A percentile compares a stretch with the other conserved stretches of the same genome.
Evolutionary conservation across 1,140 invertebrate genomes (phyloP).

Genomic region (Dolichoris vasculosae): DNA sequence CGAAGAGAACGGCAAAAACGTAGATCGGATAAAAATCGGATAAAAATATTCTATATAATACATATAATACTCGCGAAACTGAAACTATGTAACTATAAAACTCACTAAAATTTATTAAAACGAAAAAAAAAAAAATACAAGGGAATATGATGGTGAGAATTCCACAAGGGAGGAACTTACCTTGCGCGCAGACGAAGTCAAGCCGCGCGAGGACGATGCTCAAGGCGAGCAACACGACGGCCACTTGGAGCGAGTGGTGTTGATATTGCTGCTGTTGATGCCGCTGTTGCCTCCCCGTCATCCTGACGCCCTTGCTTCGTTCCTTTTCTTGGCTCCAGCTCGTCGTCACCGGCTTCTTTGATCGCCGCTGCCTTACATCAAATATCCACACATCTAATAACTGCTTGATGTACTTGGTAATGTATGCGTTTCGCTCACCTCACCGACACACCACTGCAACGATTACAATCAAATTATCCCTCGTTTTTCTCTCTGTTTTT

Average conservation of each 20-base stretch:
- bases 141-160: neutral
- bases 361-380: neutral
- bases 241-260: conserved; percentile 56
- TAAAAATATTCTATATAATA: too few relatives aligned
- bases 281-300: neutral
- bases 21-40: neutral
- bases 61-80: neutral
- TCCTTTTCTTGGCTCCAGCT: conserved; percentile 57
- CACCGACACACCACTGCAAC: neutral
- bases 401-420: conserved; percentile 31
- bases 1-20: neutral
- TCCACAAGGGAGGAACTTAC: conserved; percentile 59
- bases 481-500: too few relatives aligned
- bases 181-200: conserved; percentile 68
- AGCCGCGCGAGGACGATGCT: conserved; percentile 63
- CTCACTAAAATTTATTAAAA: neutral
- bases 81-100: neutral
- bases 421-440: conserved; percentile 16
- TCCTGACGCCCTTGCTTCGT: neutral
- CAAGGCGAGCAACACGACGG: conserved; percentile 50
- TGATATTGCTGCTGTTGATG: neutral
- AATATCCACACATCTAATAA: neutral
- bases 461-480: neutral
- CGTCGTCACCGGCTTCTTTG: conserved; percentile 45
- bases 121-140: neutral